These are phyloP conservation scores for Gymnocypris eckloni DNA, from an alignment of 2,797 vertebrate genomes.

Conservation along the genomic window DNA sequence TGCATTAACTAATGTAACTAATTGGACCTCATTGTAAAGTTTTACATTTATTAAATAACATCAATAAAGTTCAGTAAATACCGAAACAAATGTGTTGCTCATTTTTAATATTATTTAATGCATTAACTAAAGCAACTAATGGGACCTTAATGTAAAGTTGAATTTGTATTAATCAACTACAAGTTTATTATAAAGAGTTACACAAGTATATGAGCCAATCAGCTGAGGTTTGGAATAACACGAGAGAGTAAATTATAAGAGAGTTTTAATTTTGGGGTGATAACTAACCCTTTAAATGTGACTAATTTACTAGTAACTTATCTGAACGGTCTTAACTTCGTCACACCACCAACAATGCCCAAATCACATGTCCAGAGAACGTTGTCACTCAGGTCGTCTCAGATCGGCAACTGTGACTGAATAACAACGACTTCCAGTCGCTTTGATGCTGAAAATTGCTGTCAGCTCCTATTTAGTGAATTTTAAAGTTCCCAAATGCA, in stretches of 20 bases:
- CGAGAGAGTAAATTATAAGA: not conserved
- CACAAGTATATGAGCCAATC: too few relatives aligned
- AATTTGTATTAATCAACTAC: not conserved
- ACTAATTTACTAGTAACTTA: not conserved
- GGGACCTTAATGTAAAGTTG: not conserved
- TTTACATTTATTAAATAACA: too few relatives aligned
- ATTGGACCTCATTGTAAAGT: too few relatives aligned
- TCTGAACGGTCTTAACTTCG: not conserved
- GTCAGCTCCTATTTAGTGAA: conserved; percentile 16
- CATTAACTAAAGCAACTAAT: not conserved
- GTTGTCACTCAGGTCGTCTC: not conserved
- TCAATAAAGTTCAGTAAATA: too few relatives aligned
- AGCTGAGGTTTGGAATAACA: not conserved
- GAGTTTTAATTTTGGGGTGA: not conserved
- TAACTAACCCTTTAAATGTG: not conserved
- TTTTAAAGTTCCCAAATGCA: not conserved
- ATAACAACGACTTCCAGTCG: not conserved
- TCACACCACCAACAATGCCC: not conserved
- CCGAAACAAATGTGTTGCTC: not conserved
- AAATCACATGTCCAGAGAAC: not conserved
- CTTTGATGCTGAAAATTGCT: not conserved
- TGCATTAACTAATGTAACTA: too few relatives aligned
- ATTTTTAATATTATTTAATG: not conserved
- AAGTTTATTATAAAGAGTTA: not conserved
- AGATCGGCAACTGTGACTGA: not conserved